These are phyloP conservation scores for Zingel zingel DNA, from an alignment of 2,113 vertebrate genomes.

Conservation along the genomic window DNA sequence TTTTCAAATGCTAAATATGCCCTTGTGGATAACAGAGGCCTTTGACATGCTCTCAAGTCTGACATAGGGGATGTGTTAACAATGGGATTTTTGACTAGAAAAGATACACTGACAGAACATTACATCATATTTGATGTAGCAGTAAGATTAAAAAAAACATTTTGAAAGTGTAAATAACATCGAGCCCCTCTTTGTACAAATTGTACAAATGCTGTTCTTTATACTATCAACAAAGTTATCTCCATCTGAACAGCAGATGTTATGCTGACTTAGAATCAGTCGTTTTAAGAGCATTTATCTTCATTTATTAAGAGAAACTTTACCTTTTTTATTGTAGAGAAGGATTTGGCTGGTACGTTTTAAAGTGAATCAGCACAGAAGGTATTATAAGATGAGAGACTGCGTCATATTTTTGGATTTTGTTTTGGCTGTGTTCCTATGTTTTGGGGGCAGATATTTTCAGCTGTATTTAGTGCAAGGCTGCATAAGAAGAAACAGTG, in stretches of 20 bases:
- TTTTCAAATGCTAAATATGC: constrained; percentile 10
- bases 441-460: constrained; percentile 45
- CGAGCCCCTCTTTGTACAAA: neutral
- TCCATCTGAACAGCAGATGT: constrained; percentile 13
- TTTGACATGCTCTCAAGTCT: constrained; percentile 42
- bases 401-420: constrained; percentile 44
- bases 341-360: constrained; percentile 42
- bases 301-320: neutral
- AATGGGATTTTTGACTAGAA: constrained; percentile 36
- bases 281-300: neutral
- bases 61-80: constrained; percentile 26
- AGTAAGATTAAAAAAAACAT: constrained; percentile 9
- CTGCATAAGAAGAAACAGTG: constrained; percentile 11
- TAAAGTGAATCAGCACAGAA: constrained; percentile 46
- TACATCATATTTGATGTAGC: constrained; percentile 51
- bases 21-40: constrained; percentile 1
- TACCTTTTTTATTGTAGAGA: constrained; percentile 3
- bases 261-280: neutral
- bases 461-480: constrained; percentile 10
- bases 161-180: constrained; percentile 41
- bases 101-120: constrained; percentile 40
- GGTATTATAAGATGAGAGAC: constrained; percentile 42
- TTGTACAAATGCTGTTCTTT: neutral
- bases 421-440: constrained; percentile 41
- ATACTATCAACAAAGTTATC: neutral